phyloP scores from a whole-genome alignment of 2,797 vertebrate genomes.

The Mormyrops boulengeri region DNA sequence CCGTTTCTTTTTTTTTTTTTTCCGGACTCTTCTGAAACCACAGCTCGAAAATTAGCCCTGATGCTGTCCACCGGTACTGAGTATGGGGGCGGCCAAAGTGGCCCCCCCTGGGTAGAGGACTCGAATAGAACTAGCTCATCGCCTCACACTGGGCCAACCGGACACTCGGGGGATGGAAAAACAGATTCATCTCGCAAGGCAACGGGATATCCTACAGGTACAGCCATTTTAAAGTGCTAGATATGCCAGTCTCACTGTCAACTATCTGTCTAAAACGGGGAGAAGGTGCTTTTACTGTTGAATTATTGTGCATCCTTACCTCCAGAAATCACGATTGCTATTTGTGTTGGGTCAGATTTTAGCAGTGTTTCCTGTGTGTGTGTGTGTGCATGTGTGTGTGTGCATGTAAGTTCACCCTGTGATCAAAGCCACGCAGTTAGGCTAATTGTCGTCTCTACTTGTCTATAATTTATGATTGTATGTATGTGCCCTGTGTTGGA shows the following conservation, averaged over 20 bases:
- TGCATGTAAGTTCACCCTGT: background rate
- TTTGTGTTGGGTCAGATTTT: background rate
- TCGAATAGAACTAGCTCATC: background rate
- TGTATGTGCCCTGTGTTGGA: background rate
- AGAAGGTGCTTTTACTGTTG: background rate
- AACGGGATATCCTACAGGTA: background rate
- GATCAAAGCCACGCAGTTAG: background rate
- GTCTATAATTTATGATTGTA: background rate
- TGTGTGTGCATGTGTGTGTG: background rate
- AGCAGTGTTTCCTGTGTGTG: background rate
- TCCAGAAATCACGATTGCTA: background rate
- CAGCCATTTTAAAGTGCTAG: background rate
- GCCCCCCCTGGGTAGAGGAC: background rate
- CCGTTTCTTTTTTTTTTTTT: background rate
- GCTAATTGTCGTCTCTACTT: background rate
- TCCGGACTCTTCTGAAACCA: background rate
- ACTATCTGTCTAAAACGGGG: background rate
- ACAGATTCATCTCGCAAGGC: background rate
- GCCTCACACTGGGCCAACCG: background rate
- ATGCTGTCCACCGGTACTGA: background rate
- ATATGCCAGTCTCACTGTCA: background rate
- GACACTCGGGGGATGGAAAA: background rate
- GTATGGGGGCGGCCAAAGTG: background rate
- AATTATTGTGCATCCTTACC: background rate
- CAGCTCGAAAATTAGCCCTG: background rate